phyloP scores from a whole-genome alignment of 2,113 vertebrate genomes.

The Platanista minor region DNA sequence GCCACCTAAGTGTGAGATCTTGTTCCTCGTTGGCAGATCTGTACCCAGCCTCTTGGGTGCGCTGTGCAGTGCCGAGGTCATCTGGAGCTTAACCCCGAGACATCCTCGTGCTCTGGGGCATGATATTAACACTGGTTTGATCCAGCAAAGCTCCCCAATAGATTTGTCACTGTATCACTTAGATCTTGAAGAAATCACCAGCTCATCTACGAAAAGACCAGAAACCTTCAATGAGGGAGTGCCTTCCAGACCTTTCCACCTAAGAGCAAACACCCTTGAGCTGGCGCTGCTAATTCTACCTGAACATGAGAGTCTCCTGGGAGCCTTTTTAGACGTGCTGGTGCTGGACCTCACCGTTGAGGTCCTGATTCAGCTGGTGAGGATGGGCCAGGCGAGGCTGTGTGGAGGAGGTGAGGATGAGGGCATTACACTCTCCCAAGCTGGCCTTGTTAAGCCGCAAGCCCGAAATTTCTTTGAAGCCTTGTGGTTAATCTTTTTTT shows the following conservation, averaged over 20 bases:
- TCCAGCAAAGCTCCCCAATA: background rate
- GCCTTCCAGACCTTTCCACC: background rate
- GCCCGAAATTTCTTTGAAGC: background rate
- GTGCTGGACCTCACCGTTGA: background rate
- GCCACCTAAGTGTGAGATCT: background rate
- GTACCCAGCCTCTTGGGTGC: background rate
- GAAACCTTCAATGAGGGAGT: background rate
- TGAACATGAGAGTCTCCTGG: background rate
- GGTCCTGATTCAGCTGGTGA: background rate
- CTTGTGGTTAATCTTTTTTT: background rate
- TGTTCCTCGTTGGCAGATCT: background rate
- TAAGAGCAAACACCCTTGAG: background rate
- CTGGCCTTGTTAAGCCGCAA: background rate
- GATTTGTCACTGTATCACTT: background rate
- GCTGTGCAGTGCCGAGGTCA: accelerated
- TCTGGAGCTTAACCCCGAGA: background rate
- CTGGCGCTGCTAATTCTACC: accelerated
- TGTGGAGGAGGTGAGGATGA: no score
- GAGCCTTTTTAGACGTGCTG: background rate
- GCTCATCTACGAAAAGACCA: background rate
- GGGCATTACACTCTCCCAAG: background rate
- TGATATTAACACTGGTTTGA: background rate
- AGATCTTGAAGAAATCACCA: background rate
- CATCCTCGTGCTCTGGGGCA: background rate
- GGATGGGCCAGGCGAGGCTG: background rate